phyloP scores from a whole-genome alignment of 1,140 invertebrate species.

The Macrobrachium rosenbergii region DNA sequence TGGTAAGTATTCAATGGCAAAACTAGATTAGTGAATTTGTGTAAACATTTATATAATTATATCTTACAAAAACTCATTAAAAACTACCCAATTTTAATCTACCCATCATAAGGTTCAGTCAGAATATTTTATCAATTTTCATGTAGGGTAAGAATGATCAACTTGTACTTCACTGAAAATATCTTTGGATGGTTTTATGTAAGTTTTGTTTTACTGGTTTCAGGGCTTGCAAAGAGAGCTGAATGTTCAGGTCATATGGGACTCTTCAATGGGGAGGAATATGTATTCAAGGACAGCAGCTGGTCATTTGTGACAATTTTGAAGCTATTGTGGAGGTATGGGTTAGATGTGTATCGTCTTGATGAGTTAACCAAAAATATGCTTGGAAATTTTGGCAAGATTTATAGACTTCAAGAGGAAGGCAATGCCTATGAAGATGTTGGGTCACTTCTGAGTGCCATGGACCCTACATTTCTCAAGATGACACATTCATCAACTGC shows the following conservation, averaged over 20 bases:
- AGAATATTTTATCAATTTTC: too few relatives aligned
- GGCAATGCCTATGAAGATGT: conserved; percentile 73
- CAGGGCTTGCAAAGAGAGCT: background rate
- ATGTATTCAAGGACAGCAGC: background rate
- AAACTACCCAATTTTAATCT: too few relatives aligned
- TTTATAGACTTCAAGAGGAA: conserved; percentile 75
- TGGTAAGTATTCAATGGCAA: conserved; percentile 69
- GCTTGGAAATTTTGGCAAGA: conserved; percentile 72
- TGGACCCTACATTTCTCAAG: conserved; percentile 73
- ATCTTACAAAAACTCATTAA: background rate
- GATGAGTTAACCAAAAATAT: conserved; percentile 69
- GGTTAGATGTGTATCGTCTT: conserved; percentile 7
- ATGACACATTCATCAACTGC: conserved; percentile 71
- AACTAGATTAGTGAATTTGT: too few relatives aligned
- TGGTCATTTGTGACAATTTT: background rate
- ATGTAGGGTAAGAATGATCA: too few relatives aligned
- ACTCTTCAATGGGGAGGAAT: conserved; percentile 17
- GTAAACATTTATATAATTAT: background rate
- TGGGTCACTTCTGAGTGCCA: conserved; percentile 72
- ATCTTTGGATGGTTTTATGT: background rate
- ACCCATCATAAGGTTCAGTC: too few relatives aligned
- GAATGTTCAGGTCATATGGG: background rate
- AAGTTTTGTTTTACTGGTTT: background rate
- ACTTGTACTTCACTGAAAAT: too few relatives aligned
- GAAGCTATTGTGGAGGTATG: conserved; percentile 13